Base-by-base conservation (phyloP, 2,888 invertebrate species). In the Microchrysa polita region DNA sequence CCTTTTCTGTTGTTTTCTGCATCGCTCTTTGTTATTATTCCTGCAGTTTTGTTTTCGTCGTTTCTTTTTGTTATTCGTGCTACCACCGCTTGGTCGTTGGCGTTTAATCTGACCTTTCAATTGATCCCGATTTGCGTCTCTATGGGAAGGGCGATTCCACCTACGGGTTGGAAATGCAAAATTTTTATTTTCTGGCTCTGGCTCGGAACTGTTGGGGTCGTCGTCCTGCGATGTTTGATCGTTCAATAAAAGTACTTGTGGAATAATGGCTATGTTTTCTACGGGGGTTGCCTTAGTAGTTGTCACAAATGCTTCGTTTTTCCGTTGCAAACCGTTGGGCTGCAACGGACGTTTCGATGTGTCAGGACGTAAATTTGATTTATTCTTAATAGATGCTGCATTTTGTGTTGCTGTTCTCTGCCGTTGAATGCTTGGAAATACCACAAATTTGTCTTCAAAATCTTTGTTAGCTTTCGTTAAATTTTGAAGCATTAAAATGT, bases 361-460 rank as follows among this genome's bases (percentile, higher is more conserved):
- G 81, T 81, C 77, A 0, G 82, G 81, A 1, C 81, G 79, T 27
- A 76, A 77, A 0, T 78, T 79, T 4, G 42, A 2, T 42, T n/a
- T 16, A 5, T 74, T 75, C 59, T 75, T 74, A 60, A 73, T 74
- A 5, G 76, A 67, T 5, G 71, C 74, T 12, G 74, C 78, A 2
- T 76, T 60, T 12, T 74, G 61, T 0, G 78, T 73, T 4, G 73
- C 65, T 12, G 76, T 74, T 42, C 81, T 80, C 14, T 83, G 82
- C 61, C 82, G 82, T 69, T 83, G 83, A 22, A 84, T 77, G 74
- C 83, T 84, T 7, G 85, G 85, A 67, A 85, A 85, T 1, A 85
- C 84, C 14, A 85, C 85, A 76, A 85, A 85, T 77, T 85, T 85
- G 2, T 84, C 84, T 75, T 85, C 83, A 69, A 85, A 85, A 73